phyloP scores from a whole-genome alignment of 2,888 invertebrate genomes.

The Sialis fuliginosa region DNA sequence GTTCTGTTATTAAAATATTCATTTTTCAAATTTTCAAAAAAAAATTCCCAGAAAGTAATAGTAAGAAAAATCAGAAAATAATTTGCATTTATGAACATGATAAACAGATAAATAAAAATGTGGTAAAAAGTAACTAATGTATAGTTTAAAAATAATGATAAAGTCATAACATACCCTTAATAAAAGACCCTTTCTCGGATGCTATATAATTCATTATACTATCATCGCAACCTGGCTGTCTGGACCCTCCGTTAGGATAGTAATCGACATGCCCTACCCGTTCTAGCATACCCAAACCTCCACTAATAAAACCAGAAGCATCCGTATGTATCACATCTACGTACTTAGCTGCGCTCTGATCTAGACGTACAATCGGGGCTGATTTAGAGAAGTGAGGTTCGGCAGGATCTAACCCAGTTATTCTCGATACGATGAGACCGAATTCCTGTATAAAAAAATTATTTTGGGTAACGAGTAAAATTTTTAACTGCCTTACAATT shows the following conservation, averaged over 20 bases:
- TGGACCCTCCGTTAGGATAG: constrained; percentile 75
- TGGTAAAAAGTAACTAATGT: background rate
- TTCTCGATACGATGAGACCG: constrained; percentile 53
- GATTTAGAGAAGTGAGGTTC: constrained; percentile 79
- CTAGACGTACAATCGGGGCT: constrained; percentile 61
- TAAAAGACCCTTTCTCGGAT: constrained; percentile 40
- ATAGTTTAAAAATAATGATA: background rate
- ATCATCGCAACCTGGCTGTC: constrained; percentile 50
- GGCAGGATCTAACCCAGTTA: constrained; percentile 81
- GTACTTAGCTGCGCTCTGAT: constrained; percentile 69
- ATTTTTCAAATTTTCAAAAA: no score
- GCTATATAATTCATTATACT: constrained; percentile 45
- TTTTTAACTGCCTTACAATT: background rate
- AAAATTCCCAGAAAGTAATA: no score
- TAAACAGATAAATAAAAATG: background rate
- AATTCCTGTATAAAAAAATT: constrained; percentile 32
- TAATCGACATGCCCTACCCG: constrained; percentile 80
- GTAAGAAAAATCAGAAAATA: background rate
- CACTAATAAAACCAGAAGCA: constrained; percentile 55
- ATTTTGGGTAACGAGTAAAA: background rate
- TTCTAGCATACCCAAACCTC: constrained; percentile 64
- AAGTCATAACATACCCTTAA: constrained; percentile 35
- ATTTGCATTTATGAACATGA: no score
- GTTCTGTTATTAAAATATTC: no score
- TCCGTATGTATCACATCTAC: constrained; percentile 87